Evolutionary conservation across 2,113 vertebrate genomes (phyloP).

Genomic region (Rhynchopsitta pachyrhyncha): DNA sequence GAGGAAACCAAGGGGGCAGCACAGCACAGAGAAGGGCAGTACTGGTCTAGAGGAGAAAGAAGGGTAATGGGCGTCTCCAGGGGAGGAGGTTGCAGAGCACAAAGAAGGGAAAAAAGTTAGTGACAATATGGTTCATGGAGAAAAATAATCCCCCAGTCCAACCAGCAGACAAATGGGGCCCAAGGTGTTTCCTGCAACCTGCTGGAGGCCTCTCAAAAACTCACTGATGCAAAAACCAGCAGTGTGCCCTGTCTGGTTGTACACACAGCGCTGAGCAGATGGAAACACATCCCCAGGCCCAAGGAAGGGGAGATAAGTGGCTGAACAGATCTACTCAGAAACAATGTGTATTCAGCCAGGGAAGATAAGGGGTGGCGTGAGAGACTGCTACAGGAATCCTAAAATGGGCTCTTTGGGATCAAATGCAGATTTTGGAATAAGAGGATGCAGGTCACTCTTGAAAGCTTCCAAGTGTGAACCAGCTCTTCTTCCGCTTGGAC

Average conservation of each 20-base stretch:
- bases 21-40: background rate
- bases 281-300: background rate
- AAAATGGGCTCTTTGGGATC: background rate
- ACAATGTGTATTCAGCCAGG: background rate
- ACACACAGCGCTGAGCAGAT: background rate
- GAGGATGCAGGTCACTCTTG: background rate
- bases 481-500: background rate
- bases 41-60: background rate
- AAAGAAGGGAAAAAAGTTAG: background rate
- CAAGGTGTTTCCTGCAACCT: conserved; percentile 33
- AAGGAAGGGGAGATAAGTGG: background rate
- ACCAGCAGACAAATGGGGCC: background rate
- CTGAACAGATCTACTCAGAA: background rate
- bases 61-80: background rate
- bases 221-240: conserved; percentile 47
- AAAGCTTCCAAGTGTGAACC: background rate
- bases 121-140: background rate
- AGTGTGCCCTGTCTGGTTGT: background rate
- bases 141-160: background rate
- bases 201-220: background rate
- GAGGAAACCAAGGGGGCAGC: background rate
- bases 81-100: background rate
- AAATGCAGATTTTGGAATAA: background rate
- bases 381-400: background rate
- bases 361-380: background rate